Percentiles rank a stretch among this genome's conserved stretches.
phyloP scores from a whole-genome alignment of 2,797 vertebrate species.

The Scolopax bukidnonensis region DNA sequence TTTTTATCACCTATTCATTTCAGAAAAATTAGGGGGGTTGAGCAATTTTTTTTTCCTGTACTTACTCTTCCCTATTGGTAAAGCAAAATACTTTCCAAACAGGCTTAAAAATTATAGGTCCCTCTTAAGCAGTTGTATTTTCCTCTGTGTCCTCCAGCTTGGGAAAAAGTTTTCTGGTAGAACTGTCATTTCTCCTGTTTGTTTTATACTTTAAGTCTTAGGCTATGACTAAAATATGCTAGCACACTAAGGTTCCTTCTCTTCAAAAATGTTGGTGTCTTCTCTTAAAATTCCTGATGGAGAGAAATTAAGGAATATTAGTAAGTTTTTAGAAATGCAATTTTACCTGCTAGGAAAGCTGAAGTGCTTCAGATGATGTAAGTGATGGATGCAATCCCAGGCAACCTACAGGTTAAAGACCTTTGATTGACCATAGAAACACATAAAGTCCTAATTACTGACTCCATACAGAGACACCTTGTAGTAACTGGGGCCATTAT shows the following conservation, averaged over 20 bases:
- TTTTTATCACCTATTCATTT: neutral
- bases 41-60: neutral
- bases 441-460: neutral
- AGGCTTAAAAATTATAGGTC: neutral
- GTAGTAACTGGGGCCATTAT: neutral
- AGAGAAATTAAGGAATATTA: neutral
- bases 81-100: neutral
- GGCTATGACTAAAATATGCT: neutral
- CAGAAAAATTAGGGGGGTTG: accelerated
- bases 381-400: neutral
- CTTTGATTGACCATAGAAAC: neutral
- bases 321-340: neutral
- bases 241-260: neutral
- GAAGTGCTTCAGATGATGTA: neutral
- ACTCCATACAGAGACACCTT: neutral
- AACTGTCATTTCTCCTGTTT: neutral
- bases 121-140: neutral
- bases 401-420: neutral
- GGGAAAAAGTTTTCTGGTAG: neutral
- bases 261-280: neutral
- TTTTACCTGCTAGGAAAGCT: neutral
- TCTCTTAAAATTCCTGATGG: neutral
- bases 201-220: neutral
- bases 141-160: neutral
- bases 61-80: neutral